Conservation (phyloP, 1,140 invertebrate species). For the Pseudomyrmex concolor region DNA sequence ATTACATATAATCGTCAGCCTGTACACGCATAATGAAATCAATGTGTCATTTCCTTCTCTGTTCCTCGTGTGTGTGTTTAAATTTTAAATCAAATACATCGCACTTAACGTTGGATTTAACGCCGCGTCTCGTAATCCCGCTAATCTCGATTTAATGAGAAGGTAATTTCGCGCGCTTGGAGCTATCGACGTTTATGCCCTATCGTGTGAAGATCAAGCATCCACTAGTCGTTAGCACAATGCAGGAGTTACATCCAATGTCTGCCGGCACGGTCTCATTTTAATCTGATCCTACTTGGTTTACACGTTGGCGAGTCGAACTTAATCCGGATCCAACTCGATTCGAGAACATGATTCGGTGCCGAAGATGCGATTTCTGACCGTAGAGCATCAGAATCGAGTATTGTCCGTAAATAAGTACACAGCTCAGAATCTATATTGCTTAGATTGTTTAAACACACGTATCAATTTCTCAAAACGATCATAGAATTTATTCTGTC, state of each 20-base stretch:
- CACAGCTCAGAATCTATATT: background rate
- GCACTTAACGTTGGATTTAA: constrained; percentile 18
- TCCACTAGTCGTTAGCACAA: constrained; percentile 53
- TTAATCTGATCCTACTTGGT: constrained; percentile 70
- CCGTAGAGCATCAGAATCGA: constrained; percentile 26
- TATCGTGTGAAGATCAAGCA: constrained; percentile 62
- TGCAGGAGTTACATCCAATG: constrained; percentile 54
- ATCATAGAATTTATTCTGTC: too few species aligned
- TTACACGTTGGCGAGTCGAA: constrained; percentile 67
- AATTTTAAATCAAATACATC: constrained; percentile 19
- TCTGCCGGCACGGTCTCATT: constrained; percentile 48
- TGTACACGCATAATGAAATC: constrained; percentile 22
- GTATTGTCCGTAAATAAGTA: background rate
- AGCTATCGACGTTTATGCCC: constrained; percentile 43
- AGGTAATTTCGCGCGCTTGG: constrained; percentile 32
- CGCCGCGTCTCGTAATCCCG: constrained; percentile 26
- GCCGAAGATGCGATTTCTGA: constrained; percentile 29
- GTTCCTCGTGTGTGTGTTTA: background rate
- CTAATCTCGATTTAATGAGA: constrained; percentile 56
- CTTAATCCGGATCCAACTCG: constrained; percentile 64
- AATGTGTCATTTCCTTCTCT: background rate
- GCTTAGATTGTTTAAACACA: too few species aligned
- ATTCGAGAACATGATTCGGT: constrained; percentile 27
- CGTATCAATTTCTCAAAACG: background rate
- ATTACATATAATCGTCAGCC: background rate